These are phyloP conservation scores for Tragelaphus buxtoni DNA, from an alignment of 2,113 vertebrate genomes.

Conservation along the genomic window DNA sequence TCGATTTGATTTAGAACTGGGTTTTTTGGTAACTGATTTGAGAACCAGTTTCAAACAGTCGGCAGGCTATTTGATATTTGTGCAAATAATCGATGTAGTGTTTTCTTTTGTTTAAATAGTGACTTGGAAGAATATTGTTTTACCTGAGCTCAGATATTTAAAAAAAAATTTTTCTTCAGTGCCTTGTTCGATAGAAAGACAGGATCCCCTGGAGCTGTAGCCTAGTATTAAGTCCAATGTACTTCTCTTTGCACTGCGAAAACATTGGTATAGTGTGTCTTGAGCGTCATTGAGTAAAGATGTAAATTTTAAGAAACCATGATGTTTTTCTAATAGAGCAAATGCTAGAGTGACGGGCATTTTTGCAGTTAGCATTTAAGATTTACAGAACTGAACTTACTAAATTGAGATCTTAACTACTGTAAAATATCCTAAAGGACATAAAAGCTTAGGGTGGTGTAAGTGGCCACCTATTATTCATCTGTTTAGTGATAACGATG, in stretches of 20 bases:
- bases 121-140: not conserved
- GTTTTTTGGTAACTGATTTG: not conserved
- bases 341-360: not conserved
- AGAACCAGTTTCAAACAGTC: not conserved
- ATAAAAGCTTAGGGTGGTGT: not conserved
- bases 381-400: not conserved
- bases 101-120: not conserved
- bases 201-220: not conserved
- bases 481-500: not conserved
- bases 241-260: not conserved
- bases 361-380: not conserved
- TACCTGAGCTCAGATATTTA: not conserved
- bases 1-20: not conserved
- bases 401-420: not conserved
- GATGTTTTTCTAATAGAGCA: not conserved
- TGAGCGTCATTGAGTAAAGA: not conserved
- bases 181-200: not conserved
- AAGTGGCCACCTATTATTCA: not conserved
- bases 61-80: not conserved
- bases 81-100: not conserved
- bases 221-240: not conserved
- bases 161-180: not conserved
- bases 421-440: not conserved
- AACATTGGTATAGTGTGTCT: not conserved
- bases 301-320: not conserved